Evolutionary conservation across 1,140 invertebrate genomes (phyloP).

Genomic region (Eriocheir sinensis): DNA sequence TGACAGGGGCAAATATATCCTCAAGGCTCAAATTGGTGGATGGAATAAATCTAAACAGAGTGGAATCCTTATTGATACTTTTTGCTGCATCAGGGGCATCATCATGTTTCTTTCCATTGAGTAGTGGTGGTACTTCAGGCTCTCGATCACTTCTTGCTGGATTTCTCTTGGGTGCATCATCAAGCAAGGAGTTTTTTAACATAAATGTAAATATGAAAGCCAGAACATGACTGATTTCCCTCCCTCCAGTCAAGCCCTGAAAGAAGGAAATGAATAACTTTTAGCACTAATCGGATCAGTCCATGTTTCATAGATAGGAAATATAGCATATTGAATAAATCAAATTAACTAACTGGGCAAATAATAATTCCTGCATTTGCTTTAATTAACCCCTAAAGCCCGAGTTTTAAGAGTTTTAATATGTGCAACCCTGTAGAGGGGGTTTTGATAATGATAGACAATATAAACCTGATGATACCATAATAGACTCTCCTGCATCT

Average conservation of each 20-base stretch:
- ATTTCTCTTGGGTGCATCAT: neutral
- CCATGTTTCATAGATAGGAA: too few relatives aligned
- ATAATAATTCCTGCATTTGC: neutral
- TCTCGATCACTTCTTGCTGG: neutral
- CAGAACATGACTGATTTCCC: constrained; percentile 70
- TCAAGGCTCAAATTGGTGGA: constrained; percentile 47
- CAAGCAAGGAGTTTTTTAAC: constrained; percentile 57
- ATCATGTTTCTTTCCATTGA: neutral
- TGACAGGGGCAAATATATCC: constrained; percentile 58
- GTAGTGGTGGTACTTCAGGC: neutral
- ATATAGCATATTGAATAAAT: neutral
- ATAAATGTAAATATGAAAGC: constrained; percentile 68
- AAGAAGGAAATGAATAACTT: constrained; percentile 16
- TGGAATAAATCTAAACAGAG: constrained; percentile 30
- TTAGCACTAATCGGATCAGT: too few relatives aligned
- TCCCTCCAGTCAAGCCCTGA: constrained; percentile 70
- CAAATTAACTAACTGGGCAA: neutral
- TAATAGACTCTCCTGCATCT: too few relatives aligned
- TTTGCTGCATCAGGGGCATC: neutral
- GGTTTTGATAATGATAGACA: too few relatives aligned
- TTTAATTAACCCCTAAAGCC: too few relatives aligned
- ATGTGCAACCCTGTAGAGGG: too few relatives aligned
- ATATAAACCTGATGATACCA: too few relatives aligned
- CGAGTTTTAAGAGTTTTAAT: too few relatives aligned
- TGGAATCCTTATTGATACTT: neutral